These are phyloP conservation scores for Pristis pectinata DNA, from an alignment of 2,797 vertebrate genomes.

Conservation along the genomic window DNA sequence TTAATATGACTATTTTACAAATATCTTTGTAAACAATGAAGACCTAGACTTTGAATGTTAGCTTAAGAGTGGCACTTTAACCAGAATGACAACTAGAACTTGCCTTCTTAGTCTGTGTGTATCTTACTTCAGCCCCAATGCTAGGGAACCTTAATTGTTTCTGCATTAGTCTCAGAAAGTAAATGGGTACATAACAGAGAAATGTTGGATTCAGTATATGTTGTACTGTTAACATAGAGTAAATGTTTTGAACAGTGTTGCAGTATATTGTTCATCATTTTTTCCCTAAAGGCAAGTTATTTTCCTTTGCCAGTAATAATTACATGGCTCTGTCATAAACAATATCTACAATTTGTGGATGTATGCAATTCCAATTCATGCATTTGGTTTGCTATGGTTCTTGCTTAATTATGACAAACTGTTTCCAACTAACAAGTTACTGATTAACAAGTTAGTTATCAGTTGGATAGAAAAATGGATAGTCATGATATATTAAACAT, in stretches of 20 bases:
- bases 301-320: conserved; percentile 46
- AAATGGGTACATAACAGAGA: conserved; percentile 46
- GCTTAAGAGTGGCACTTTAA: conserved; percentile 47
- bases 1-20: not conserved
- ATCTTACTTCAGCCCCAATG: conserved; percentile 42
- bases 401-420: not conserved
- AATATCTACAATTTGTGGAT: not conserved
- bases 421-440: not conserved
- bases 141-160: conserved; percentile 46
- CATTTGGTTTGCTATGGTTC: not conserved
- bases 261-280: conserved; percentile 42
- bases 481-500: not conserved
- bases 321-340: conserved; percentile 47
- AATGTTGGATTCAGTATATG: conserved; percentile 48
- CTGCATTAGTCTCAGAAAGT: conserved; percentile 50
- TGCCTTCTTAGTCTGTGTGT: conserved; percentile 46
- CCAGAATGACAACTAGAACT: conserved; percentile 46
- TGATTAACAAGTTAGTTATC: not conserved
- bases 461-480: not conserved
- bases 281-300: conserved; percentile 46
- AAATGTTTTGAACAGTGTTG: conserved; percentile 40
- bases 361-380: not conserved
- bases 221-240: conserved; percentile 43
- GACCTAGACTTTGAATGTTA: conserved; percentile 41
- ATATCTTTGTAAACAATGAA: not conserved